Percentiles rank a stretch among this genome's conserved stretches.
Conservation (phyloP, 1,140 invertebrate genomes). For the Stegodyphus mimosarum region DNA sequence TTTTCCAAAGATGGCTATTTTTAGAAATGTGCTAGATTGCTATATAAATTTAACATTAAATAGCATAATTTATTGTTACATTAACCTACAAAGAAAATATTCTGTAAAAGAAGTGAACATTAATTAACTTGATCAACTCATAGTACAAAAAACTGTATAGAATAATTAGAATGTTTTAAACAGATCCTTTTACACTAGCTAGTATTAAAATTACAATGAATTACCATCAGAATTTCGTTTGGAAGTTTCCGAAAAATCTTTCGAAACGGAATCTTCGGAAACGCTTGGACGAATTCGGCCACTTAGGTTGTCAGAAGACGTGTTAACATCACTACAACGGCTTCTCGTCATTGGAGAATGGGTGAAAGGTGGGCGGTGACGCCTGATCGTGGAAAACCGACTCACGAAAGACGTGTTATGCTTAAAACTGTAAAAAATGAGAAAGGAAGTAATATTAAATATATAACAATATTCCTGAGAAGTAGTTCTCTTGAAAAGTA, state of each 20-base stretch:
- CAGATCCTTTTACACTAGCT: too few species aligned
- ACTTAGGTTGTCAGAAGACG: conserved; percentile 52
- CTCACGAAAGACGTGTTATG: conserved; percentile 91
- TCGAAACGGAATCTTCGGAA: conserved; percentile 78
- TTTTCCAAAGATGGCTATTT: too few species aligned
- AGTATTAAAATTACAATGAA: background rate
- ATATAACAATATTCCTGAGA: too few species aligned
- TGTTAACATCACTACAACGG: conserved; percentile 54
- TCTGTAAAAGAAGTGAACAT: background rate
- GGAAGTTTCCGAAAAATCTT: conserved; percentile 74
- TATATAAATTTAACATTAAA: too few species aligned
- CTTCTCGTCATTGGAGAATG: conserved; percentile 64
- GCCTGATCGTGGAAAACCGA: conserved; percentile 84
- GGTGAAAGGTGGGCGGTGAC: conserved; percentile 76
- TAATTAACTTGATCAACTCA: background rate
- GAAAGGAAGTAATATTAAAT: background rate
- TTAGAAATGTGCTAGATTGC: too few species aligned
- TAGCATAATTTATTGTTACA: too few species aligned
- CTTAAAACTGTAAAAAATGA: conserved; percentile 77
- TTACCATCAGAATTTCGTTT: conserved; percentile 82
- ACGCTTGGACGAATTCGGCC: conserved; percentile 47
- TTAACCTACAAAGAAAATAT: too few species aligned
- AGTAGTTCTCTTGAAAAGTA: too few species aligned
- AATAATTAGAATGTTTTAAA: conserved; percentile 66
- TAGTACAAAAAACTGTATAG: background rate